Evolutionary conservation across 35 echinoderm and acorn worm species (phyloP).

Genomic region (Lytechinus variegatus): DNA sequence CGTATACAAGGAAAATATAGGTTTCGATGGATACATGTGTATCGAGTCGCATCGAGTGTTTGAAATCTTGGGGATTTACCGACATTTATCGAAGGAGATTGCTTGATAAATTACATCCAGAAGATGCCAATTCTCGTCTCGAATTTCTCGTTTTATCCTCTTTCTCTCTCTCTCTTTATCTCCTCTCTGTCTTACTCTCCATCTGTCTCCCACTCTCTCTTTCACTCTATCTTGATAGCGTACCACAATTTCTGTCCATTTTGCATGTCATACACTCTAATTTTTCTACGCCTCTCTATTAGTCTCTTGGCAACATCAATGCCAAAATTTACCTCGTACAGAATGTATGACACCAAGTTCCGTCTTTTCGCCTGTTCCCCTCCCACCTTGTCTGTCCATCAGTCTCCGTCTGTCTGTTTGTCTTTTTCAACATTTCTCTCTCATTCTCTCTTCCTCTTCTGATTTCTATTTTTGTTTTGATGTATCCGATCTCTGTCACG

Average conservation of each 20-base stretch:
- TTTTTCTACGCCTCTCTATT: no score
- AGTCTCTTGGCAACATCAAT: no score
- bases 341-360: no score
- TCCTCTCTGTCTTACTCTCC: neutral
- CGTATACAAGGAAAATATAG: neutral
- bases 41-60: neutral
- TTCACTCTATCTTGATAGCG: neutral
- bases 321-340: no score
- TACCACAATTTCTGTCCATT: neutral
- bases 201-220: neutral
- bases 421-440: neutral
- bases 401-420: neutral
- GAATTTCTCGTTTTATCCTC: neutral
- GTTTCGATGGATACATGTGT: constrained; percentile 3
- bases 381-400: neutral
- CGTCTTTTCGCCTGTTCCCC: no score
- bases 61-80: constrained; percentile 3
- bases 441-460: neutral
- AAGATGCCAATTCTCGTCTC: neutral
- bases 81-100: constrained; percentile 12
- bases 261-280: no score
- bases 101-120: constrained; percentile 18
- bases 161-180: neutral
- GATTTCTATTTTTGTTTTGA: neutral
- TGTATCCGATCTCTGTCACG: no score